phyloP scores from a whole-genome alignment of 92 coral and sea anemone species.

The Plumapathes pennacea region DNA sequence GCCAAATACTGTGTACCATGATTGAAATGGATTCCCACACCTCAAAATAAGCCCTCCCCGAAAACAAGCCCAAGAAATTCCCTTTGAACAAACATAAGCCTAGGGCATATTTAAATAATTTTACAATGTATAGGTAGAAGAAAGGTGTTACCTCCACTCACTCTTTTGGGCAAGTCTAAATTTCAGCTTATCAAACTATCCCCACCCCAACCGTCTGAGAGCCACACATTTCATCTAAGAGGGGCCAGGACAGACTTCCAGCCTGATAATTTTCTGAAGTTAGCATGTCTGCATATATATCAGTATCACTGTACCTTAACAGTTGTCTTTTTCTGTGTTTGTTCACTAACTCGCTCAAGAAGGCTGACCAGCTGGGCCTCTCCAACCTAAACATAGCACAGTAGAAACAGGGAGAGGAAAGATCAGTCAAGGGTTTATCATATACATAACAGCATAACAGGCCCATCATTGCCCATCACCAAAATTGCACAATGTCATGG shows the following conservation, averaged over 20 bases:
- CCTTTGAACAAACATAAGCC: no score
- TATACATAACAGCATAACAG: no score
- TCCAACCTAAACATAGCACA: slow-evolving; percentile 53
- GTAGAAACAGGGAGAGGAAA: not conserved
- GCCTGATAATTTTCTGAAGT: not conserved
- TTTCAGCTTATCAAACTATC: not conserved
- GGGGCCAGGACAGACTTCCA: no score
- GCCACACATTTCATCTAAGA: not conserved
- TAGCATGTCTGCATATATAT: not conserved
- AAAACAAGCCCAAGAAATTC: no score
- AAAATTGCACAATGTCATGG: no score
- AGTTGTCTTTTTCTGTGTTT: slow-evolving; percentile 79
- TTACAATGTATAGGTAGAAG: no score
- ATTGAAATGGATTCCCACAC: no score
- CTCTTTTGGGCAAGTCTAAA: not conserved
- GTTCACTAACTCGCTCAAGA: slow-evolving; percentile 76
- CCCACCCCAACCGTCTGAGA: not conserved
- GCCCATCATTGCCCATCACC: no score
- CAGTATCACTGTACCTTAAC: slow-evolving; percentile 59
- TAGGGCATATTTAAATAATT: no score
- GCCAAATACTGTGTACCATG: no score
- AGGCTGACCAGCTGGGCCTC: slow-evolving; percentile 88
- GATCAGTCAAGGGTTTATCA: not conserved
- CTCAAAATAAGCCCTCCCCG: no score
- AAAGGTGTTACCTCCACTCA: no score